phyloP scores from a whole-genome alignment of 2,797 vertebrate genomes.

The Enteromius trimaculatus region DNA sequence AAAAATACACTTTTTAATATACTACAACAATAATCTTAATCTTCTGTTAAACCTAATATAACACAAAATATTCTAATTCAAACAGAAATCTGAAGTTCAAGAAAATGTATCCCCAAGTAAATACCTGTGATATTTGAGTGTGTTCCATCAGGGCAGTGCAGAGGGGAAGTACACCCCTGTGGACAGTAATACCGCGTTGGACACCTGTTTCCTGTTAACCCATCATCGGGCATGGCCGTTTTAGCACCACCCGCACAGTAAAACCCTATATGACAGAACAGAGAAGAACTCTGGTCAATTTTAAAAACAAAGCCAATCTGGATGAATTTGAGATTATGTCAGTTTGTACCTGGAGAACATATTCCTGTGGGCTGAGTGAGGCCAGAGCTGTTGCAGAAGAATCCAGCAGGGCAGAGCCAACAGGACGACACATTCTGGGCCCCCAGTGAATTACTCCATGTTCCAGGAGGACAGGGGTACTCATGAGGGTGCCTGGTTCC shows the following conservation, averaged over 20 bases:
- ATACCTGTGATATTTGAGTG: constrained; percentile 82
- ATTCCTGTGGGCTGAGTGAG: constrained; percentile 77
- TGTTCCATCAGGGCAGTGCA: constrained; percentile 76
- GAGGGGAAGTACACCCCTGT: constrained; percentile 75
- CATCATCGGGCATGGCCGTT: constrained; percentile 76
- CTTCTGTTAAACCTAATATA: background rate
- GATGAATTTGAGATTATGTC: background rate
- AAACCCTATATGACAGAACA: constrained; percentile 78
- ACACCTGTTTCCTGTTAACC: constrained; percentile 78
- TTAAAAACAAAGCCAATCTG: background rate
- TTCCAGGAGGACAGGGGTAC: constrained; percentile 84
- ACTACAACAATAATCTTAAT: no score
- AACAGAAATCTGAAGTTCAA: background rate
- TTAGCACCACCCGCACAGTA: constrained; percentile 80
- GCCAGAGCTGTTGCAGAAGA: constrained; percentile 82
- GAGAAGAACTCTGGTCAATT: background rate
- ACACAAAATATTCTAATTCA: background rate
- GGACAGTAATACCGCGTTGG: constrained; percentile 79
- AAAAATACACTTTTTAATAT: background rate
- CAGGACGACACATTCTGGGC: constrained; percentile 79
- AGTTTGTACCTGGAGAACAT: constrained; percentile 80
- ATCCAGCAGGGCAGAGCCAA: constrained; percentile 81
- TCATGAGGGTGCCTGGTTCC: constrained; percentile 80
- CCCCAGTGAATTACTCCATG: constrained; percentile 82
- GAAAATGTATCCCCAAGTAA: background rate